A percentile compares a stretch with the other conserved stretches of the same genome.
Evolutionary conservation across 2,888 invertebrate genomes (phyloP).

Genomic region (Plebejus anna): DNA sequence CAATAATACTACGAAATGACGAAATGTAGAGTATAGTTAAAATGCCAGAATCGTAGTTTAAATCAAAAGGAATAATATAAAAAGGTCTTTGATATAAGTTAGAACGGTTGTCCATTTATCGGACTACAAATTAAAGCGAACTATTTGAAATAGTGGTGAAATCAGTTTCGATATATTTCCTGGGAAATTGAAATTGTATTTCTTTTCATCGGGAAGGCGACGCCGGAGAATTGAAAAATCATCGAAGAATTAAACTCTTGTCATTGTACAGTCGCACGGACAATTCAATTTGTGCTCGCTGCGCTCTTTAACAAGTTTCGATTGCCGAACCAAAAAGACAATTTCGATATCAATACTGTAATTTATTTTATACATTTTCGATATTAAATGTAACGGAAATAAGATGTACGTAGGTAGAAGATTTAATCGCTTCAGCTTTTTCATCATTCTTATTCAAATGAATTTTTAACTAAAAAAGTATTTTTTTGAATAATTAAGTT

Average conservation of each 20-base stretch:
- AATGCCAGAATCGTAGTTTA: not conserved
- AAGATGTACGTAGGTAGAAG: not conserved
- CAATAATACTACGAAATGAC: no score
- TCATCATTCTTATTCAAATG: no score
- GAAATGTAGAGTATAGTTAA: no score
- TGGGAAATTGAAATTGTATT: slow-evolving; percentile 29
- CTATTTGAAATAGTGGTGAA: not conserved
- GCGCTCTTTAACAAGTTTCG: slow-evolving; percentile 34
- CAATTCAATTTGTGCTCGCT: slow-evolving; percentile 35
- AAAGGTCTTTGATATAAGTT: not conserved
- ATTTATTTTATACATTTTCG: slow-evolving; percentile 32
- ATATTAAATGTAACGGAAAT: slow-evolving; percentile 27
- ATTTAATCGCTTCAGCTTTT: not conserved
- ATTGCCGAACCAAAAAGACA: slow-evolving; percentile 29
- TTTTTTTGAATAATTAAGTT: no score
- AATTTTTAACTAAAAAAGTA: no score
- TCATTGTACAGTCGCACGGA: slow-evolving; percentile 30
- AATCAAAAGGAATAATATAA: not conserved
- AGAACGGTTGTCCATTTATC: not conserved
- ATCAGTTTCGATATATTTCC: slow-evolving; percentile 21
- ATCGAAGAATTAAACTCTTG: slow-evolving; percentile 27
- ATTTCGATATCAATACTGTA: slow-evolving; percentile 23
- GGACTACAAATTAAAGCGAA: not conserved
- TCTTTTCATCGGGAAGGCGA: slow-evolving; percentile 30
- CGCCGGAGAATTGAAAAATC: slow-evolving; percentile 31